Evolutionary conservation across 2,113 vertebrate species (phyloP).

Genomic region (Myiagra hebetior): DNA sequence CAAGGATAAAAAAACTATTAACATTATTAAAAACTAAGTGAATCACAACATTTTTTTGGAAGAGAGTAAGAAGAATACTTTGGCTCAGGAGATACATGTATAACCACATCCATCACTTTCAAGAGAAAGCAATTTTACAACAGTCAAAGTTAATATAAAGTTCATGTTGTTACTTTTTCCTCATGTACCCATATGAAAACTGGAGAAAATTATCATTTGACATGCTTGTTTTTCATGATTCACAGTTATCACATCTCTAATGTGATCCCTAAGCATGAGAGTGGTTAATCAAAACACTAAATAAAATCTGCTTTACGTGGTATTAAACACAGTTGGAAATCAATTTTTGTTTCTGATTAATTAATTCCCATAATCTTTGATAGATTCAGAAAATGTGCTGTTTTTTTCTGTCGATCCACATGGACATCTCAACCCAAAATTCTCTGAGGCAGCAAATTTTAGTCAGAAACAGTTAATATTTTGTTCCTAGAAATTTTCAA

Average conservation of each 20-base stretch:
- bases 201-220: neutral
- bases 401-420: neutral
- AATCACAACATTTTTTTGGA: neutral
- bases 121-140: neutral
- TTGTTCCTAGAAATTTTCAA: neutral
- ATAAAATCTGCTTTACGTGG: neutral
- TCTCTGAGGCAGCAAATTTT: constrained; percentile 35
- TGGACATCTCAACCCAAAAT: neutral
- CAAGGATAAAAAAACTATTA: neutral
- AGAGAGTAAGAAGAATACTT: neutral
- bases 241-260: neutral
- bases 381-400: neutral
- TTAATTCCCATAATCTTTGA: constrained; percentile 9
- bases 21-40: neutral
- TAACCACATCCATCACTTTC: neutral
- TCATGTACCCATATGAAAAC: neutral
- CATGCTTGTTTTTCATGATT: neutral
- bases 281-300: neutral
- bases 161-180: neutral
- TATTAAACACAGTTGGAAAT: neutral
- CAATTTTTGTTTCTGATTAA: neutral
- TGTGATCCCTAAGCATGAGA: neutral
- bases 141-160: neutral
- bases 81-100: neutral
- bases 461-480: neutral